Evolutionary conservation across 2,888 invertebrate species (phyloP), one percentile per base, ranked within the genome.

Genomic region (Eupithecia subfuscata): DNA sequence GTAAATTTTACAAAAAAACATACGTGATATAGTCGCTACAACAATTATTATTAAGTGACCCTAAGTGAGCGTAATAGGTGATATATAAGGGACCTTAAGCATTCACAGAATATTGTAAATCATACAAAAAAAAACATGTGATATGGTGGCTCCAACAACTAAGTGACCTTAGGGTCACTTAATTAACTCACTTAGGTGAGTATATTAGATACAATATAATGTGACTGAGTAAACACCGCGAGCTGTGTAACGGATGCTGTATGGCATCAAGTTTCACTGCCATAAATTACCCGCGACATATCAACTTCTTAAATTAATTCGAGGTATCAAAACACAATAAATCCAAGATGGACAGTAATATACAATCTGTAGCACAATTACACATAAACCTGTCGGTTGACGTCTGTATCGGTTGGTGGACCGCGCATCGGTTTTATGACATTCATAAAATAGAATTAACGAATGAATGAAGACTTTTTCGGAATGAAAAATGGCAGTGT

Each of bases 361-460:
- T 77, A 81, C 80, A 72, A 84, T 81, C 79, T 79, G 76, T 82
- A 81, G 76, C 76, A 85, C 84, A 85, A 85, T 85, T 82, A 82
- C 75, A 81, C 80, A 86, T 87, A 88, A 88, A 88, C 82, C 84
- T 86, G 87, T 85, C 86, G 73, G 64, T 75, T 64, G 77, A 75
- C 83, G 80, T 83, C 85, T 86, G 78, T 82, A 86, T 85, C 77
- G 82, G 78, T 77, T 76, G 79, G 82, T 82, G 81, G 83, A 81
- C 68, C 83, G 77, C 76, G 81, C 70, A 79, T 80, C 80, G 81
- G 14, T 82, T 87, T 89, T 90, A 89, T 88, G 86, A 85, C 84
- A 85, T 86, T 84, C 87, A 86, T 90, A 89, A 89, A 60, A 90
- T 87, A 88, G 85, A 86, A 86, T 88, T 86, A 88, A 86, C 80